Base-by-base conservation (phyloP, 2,888 invertebrate genomes). In the Andrena minutula region DNA sequence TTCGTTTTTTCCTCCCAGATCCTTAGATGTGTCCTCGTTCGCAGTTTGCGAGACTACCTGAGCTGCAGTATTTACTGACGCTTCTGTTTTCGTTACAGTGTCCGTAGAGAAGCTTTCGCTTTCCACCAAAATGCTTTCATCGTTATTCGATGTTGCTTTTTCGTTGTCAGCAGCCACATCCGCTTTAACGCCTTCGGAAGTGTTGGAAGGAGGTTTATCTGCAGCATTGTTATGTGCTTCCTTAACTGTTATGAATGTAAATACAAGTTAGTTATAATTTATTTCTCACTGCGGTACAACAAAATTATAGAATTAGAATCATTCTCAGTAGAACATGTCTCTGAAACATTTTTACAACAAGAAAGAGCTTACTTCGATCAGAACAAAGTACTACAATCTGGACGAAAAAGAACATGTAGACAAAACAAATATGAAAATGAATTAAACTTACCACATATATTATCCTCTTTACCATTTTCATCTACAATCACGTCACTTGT, bases 171-270 rank as follows among this genome's bases (percentile, higher is more conserved):
- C 16, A 16, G 53, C 8, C 70, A n/a, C 26, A 35, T 75, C n/a
- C 6, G 26, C 7, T 12, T 30, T n/a, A 30, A 20, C 23, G 32
- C 8, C 49, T 47, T 71, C 63, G 63, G 8, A 6, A 28, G 5
- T 47, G 28, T 60, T 7, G n/a, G 47, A 35, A 26, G 28, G 0
- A 60, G 30, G 0, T 66, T 35, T 61, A 69, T 75, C 58, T 28
- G 30, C 28, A 53, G 41, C n/a, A 16, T 8, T 60, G 12, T 32
- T 12, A 20, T 47, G 1, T 56, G n/a, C 53, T 32, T 6, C 61
- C 23, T 60, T 23, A 51, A 16, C 82, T 82, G 73, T 69, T 47
- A 20, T 78, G 64, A 77, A 70, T 53, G 20, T 49, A 70, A 79
- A 72, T 30, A 71, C 26, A 75, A 23, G 30, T 63, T 66, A 47